Conservation (phyloP, 2,888 invertebrate genomes). For the Auanema freiburgensis region DNA sequence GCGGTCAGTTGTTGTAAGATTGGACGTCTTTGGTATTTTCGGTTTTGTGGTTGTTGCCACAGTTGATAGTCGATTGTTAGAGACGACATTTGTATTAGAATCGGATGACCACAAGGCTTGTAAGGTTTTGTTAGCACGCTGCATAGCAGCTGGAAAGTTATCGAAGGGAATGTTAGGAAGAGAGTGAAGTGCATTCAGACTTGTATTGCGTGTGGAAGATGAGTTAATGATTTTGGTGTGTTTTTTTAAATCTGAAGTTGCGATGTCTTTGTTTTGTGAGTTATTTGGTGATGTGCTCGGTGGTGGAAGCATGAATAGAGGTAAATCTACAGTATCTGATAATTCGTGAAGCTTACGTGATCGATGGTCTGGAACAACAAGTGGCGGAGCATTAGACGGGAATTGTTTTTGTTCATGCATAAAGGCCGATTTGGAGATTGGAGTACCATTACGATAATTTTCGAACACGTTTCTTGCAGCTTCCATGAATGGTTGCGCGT, state of each 20-base stretch:
- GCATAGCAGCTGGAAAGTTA: conserved; percentile 16
- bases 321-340: conserved; percentile 16
- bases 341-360: conserved; percentile 2
- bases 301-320: conserved; percentile 24
- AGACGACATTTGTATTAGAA: not conserved
- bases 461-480: not conserved
- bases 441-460: too few relatives aligned
- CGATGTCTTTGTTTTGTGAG: too few relatives aligned
- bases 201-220: not conserved
- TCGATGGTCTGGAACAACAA: not conserved
- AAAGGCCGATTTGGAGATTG: too few relatives aligned
- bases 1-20: not conserved
- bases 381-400: too few relatives aligned
- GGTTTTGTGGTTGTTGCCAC: not conserved
- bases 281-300: conserved; percentile 1
- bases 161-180: conserved; percentile 16
- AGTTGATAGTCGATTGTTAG: not conserved
- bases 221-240: not conserved
- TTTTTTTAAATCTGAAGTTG: too few relatives aligned
- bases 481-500: not conserved
- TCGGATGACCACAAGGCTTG: not conserved
- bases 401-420: too few relatives aligned
- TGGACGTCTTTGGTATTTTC: not conserved
- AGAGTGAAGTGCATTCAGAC: conserved; percentile 9
- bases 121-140: conserved; percentile 15